Evolutionary conservation across 23 tunicate genomes (phyloP), one percentile per base, ranked within the genome.

Genomic region (Halocynthia aurantium): DNA sequence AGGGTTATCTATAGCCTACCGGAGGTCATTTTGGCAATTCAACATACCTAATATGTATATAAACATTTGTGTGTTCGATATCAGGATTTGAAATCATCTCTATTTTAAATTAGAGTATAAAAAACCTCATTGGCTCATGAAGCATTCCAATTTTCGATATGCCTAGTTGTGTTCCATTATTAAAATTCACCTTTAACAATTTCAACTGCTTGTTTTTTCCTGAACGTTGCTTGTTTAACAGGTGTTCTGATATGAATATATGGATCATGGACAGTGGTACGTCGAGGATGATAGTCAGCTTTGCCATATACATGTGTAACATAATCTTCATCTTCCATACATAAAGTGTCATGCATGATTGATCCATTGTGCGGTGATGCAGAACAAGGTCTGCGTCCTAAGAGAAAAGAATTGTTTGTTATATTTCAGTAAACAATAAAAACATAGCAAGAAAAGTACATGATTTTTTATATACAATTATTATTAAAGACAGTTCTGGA

Each of bases 231-330:
- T 57, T 88, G 63, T 63, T 82, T 92, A 15, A 64, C 61, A 20
- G 92, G 92, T 55, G 98, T 76, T 7, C 18, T 66, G 2, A 86
- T 62, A 67, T 92, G 98, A 80, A 92, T 76, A 58, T 81, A 92
- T 53, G 98, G 98, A n/a, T 83, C 62, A 74, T 84, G 87, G 0
- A 93, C 98, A 56, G 98, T 93, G 19, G 89, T 60, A 62, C 98
- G 71, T 22, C 81, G 88, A 53, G 85, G 82, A 77, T 83, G 88
- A 61, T 92, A 84, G 13, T 62, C 88, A 13, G 87, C 98, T 53
- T 67, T 80, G 19, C 98, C 98, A 82, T 86, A 92, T 6, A 86
- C 87, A 75, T 86, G 92, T 15, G 88, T 92, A 18, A 82, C 71
- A 60, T 77, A 61, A 50, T 67, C 51, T 69, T 86, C 82, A 20